A percentile compares a stretch with the other conserved stretches of the same genome.
phyloP scores from a whole-genome alignment of 2,797 vertebrate genomes.

The Ataeniobius toweri region DNA sequence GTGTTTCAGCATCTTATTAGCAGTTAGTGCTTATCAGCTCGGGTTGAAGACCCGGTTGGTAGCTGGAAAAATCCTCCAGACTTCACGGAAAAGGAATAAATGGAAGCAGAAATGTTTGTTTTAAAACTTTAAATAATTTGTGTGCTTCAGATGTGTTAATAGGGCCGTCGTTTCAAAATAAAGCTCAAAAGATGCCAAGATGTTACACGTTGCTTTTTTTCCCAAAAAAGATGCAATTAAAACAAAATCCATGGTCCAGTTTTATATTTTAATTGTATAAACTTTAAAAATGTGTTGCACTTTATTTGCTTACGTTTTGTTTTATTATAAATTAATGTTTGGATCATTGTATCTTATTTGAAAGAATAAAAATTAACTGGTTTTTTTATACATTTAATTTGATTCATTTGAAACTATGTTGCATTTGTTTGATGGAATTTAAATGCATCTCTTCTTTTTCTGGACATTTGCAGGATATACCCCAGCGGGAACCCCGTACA shows the following conservation, averaged over 20 bases:
- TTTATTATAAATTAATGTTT: background rate
- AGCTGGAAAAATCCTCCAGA: background rate
- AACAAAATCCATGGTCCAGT: background rate
- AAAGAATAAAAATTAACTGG: background rate
- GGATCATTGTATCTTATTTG: background rate
- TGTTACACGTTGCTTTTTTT: background rate
- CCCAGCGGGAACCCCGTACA: slow-evolving; percentile 92
- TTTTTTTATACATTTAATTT: background rate
- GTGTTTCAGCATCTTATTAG: background rate
- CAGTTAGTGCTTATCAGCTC: background rate
- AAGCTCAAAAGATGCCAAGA: background rate
- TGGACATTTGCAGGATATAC: slow-evolving; percentile 87
- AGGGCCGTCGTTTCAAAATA: background rate
- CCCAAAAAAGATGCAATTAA: background rate
- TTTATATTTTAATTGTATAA: background rate
- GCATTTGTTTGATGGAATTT: background rate
- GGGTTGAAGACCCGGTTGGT: background rate
- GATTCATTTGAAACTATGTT: no score
- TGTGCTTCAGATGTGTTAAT: background rate
- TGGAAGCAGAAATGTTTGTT: background rate
- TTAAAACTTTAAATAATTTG: background rate
- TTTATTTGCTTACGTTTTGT: background rate
- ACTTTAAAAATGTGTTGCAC: background rate
- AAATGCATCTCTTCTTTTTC: background rate
- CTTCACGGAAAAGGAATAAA: background rate